phyloP scores from a whole-genome alignment of 2,797 vertebrate species.

The Gymnopithys bicolor region DNA sequence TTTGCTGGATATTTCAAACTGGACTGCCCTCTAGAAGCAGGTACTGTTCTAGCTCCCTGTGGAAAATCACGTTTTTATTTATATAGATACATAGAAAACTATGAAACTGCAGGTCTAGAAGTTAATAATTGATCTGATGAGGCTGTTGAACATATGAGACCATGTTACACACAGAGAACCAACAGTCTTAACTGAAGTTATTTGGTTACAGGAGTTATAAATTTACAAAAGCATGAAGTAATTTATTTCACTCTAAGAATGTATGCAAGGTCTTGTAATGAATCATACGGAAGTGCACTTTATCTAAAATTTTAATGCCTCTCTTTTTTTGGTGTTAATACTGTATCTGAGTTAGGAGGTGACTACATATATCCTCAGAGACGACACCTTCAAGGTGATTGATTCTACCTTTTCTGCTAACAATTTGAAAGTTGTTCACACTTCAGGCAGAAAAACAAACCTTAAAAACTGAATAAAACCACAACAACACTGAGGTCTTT shows the following conservation, averaged over 20 bases:
- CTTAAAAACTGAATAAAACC: not conserved
- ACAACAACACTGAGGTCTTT: not conserved
- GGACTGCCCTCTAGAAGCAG: not conserved
- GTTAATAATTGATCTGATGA: not conserved
- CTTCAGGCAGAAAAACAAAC: not conserved
- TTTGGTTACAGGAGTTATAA: not conserved
- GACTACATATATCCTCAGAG: not conserved
- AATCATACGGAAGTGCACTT: not conserved
- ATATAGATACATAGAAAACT: not conserved
- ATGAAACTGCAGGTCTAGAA: not conserved
- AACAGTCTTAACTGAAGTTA: not conserved
- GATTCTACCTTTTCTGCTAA: not conserved
- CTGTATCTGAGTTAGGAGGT: not conserved
- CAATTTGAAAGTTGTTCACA: not conserved
- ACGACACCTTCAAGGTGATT: not conserved
- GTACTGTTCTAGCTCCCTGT: not conserved
- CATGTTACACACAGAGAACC: not conserved
- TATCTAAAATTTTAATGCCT: not conserved
- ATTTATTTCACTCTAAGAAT: not conserved
- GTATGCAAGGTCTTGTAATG: not conserved
- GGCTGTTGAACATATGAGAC: not conserved
- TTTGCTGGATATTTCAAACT: not conserved
- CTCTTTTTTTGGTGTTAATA: not conserved
- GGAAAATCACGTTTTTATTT: not conserved
- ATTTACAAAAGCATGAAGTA: not conserved